phyloP scores from a whole-genome alignment of 64 coral and sea anemone genomes.

The Montipora cactus region DNA sequence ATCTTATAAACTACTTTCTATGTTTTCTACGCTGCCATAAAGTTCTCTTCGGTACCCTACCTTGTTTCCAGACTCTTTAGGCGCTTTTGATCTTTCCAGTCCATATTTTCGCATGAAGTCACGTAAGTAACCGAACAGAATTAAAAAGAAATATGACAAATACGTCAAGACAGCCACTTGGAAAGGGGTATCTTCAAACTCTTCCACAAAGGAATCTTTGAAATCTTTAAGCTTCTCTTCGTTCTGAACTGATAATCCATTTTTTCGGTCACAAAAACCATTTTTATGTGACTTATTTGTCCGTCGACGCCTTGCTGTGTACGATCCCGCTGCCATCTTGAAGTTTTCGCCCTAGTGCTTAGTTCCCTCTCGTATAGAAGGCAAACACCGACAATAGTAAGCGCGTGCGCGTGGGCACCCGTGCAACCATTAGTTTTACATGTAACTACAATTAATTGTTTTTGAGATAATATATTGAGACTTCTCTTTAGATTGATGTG shows the following conservation, averaged over 20 bases:
- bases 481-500: no score
- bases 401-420: no score
- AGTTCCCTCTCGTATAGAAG: not conserved
- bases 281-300: slow-evolving; percentile 10
- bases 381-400: no score
- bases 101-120: slow-evolving; percentile 98
- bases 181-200: slow-evolving; percentile 95
- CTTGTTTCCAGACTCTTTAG: slow-evolving; percentile 86
- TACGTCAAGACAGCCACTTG: slow-evolving; percentile 96
- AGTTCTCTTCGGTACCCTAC: slow-evolving; percentile 38
- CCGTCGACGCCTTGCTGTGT: not conserved
- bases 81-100: slow-evolving; percentile 91
- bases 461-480: no score
- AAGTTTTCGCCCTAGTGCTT: not conserved
- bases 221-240: slow-evolving; percentile 36
- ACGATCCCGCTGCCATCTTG: slow-evolving; percentile 38
- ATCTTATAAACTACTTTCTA: not conserved
- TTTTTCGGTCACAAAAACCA: slow-evolving; percentile 12
- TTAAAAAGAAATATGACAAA: slow-evolving; percentile 85
- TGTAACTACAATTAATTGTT: no score
- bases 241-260: slow-evolving; percentile 21
- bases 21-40: not conserved
- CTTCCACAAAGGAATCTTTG: slow-evolving; percentile 62
- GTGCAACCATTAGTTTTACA: no score
- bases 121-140: slow-evolving; percentile 96